These are phyloP conservation scores for Cyclura pinguis DNA, from an alignment of 2,797 vertebrate genomes.

Conservation along the genomic window DNA sequence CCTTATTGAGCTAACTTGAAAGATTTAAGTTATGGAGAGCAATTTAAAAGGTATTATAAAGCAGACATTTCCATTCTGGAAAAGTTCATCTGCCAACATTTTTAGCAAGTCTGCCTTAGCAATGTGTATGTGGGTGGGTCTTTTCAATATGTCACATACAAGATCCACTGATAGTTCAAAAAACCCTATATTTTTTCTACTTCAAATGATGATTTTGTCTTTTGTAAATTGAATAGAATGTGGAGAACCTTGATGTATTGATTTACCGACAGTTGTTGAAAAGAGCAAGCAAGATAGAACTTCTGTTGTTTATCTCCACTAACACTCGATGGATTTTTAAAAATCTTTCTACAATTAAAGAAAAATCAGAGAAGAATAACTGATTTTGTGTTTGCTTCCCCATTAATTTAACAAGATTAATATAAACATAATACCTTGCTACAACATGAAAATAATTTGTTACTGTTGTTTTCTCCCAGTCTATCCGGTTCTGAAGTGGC, in stretches of 20 bases:
- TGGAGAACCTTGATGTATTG: constrained; percentile 53
- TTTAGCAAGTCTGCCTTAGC: constrained; percentile 27
- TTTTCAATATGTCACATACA: constrained; percentile 61
- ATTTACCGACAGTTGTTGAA: constrained; percentile 73
- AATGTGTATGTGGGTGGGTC: background rate
- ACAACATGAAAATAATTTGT: background rate
- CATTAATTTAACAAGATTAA: constrained; percentile 11
- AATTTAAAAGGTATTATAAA: constrained; percentile 32
- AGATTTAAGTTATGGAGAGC: background rate
- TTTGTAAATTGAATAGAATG: constrained; percentile 59
- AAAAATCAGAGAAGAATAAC: constrained; percentile 55
- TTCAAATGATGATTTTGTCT: constrained; percentile 48
- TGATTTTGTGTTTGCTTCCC: constrained; percentile 60
- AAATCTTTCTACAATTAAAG: constrained; percentile 18
- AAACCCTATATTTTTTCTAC: constrained; percentile 49
- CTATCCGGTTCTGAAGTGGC: background rate
- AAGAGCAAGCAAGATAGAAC: constrained; percentile 69
- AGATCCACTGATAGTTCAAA: constrained; percentile 58
- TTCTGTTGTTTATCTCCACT: constrained; percentile 67
- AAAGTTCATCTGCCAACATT: constrained; percentile 57
- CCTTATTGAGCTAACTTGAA: constrained; percentile 18
- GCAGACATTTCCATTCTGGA: constrained; percentile 55
- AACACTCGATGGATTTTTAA: constrained; percentile 60
- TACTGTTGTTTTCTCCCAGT: background rate
- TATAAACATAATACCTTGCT: background rate